These are phyloP conservation scores for Trachymyrmex septentrionalis DNA, from an alignment of 1,140 invertebrate species.

Conservation along the genomic window DNA sequence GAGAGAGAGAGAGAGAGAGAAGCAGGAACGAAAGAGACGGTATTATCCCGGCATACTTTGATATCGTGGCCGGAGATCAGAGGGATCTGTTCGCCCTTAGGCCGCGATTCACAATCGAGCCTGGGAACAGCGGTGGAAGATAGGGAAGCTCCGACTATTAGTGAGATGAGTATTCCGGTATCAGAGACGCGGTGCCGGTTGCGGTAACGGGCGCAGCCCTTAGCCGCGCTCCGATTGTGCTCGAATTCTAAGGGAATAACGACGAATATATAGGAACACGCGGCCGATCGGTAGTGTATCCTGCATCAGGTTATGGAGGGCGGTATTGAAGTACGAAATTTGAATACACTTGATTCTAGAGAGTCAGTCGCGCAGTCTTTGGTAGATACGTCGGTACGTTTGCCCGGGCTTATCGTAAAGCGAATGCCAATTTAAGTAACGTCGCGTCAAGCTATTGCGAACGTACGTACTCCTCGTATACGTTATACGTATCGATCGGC, in stretches of 20 bases:
- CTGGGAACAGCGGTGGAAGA: constrained; percentile 58
- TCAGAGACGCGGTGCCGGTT: constrained; percentile 60
- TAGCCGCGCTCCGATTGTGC: constrained; percentile 58
- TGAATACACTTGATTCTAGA: constrained; percentile 46
- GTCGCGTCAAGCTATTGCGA: background rate
- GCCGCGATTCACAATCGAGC: constrained; percentile 61
- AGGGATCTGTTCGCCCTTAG: constrained; percentile 60
- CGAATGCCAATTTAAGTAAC: constrained; percentile 6
- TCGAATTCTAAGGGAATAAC: constrained; percentile 62
- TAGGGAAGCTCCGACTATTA: constrained; percentile 61
- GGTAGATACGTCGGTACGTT: background rate
- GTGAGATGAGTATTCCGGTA: constrained; percentile 64
- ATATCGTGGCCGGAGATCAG: constrained; percentile 56
- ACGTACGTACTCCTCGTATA: background rate
- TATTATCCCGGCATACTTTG: constrained; percentile 60
- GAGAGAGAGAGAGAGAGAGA: constrained; percentile 1
- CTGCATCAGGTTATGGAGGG: background rate
- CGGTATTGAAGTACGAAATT: constrained; percentile 40
- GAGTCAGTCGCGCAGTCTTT: constrained; percentile 13
- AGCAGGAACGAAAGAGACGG: constrained; percentile 20
- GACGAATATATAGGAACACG: constrained; percentile 42
- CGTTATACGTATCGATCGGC: constrained; percentile 1
- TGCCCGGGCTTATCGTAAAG: constrained; percentile 1
- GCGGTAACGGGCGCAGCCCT: constrained; percentile 55
- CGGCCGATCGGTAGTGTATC: constrained; percentile 29